Evolutionary conservation across 2,113 vertebrate genomes (phyloP), one percentile per base, ranked within the genome.

Genomic region (Sciurus niger): DNA sequence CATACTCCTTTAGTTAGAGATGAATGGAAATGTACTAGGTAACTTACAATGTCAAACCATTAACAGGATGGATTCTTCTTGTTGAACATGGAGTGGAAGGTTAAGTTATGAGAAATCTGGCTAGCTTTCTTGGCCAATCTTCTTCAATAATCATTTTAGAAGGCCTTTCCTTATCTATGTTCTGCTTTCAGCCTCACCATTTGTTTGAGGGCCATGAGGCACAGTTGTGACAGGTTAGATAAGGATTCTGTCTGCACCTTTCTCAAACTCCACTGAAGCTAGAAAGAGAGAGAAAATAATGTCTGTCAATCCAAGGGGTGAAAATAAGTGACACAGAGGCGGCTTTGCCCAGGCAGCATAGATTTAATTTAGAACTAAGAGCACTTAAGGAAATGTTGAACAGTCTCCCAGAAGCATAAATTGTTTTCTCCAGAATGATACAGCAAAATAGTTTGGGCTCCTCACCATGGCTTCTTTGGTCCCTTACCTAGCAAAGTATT

Each of bases 341-440:
- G 92, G 70, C 58, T 92, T n/a, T 90, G 65, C 60, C 60, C 65
- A 67, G 60, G 53, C 67, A 88, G 17, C 58, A 88, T 84, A 43
- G 70, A 96, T 95, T 97, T 92, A 84, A 97, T 97, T 93, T 93
- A 95, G 40, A 76, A 91, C 46, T 55, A 96, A 91, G 43, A 95
- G 51, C 65, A 93, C 93, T 96, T 90, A 65, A 37, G 97, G 82
- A 92, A 90, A 95, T 96, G 80, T 67, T 95, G 87, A 96, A 85
- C 1, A 34, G 79, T 90, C 79, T 96, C 92, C 86, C 60, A 95
- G 94, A 95, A 80, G 89, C 94, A 96, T 88, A 96, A 96, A 96
- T 83, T 90, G 51, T 97, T 97, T 97, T 88, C 76, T 97, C 40
- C 48, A 87, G 43, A 96, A 96, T 74, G 53, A 92, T 51, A 43